phyloP scores from a whole-genome alignment of 2,113 vertebrate genomes.

The Calidris pugnax region DNA sequence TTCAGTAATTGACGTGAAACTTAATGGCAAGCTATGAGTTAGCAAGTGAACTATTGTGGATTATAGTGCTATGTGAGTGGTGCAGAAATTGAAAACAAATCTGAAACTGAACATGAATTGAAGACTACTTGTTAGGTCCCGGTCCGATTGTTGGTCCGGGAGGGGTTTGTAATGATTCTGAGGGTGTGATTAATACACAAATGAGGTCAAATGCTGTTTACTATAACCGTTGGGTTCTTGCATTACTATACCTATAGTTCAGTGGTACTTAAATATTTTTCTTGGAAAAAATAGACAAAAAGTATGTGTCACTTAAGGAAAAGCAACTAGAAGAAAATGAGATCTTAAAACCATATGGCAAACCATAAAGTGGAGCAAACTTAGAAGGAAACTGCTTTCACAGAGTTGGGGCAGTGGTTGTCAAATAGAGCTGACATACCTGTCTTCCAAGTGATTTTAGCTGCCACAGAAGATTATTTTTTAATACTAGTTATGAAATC shows the following conservation, averaged over 20 bases:
- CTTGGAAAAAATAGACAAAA: not conserved
- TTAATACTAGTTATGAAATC: not conserved
- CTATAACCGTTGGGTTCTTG: too few relatives aligned
- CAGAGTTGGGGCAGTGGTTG: not conserved
- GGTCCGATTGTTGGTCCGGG: too few relatives aligned
- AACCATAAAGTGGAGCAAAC: not conserved
- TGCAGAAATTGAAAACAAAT: not conserved
- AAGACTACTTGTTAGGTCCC: not conserved
- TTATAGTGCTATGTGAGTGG: not conserved
- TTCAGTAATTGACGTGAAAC: not conserved
- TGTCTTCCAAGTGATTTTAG: not conserved
- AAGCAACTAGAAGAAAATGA: not conserved
- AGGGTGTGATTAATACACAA: too few relatives aligned
- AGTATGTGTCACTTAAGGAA: not conserved
- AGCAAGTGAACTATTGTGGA: not conserved
- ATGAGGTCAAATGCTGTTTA: too few relatives aligned
- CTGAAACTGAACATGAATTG: not conserved
- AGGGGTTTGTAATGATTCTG: too few relatives aligned
- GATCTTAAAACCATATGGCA: not conserved
- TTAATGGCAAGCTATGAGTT: not conserved
- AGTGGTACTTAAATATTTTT: not conserved
- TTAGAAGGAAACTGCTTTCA: not conserved
- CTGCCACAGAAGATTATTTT: not conserved
- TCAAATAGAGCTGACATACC: not conserved
- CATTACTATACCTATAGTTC: not conserved